A percentile compares a stretch with the other conserved stretches of the same genome.
These are phyloP conservation scores for Squalus acanthias DNA, from an alignment of 2,797 vertebrate species.

Conservation along the genomic window DNA sequence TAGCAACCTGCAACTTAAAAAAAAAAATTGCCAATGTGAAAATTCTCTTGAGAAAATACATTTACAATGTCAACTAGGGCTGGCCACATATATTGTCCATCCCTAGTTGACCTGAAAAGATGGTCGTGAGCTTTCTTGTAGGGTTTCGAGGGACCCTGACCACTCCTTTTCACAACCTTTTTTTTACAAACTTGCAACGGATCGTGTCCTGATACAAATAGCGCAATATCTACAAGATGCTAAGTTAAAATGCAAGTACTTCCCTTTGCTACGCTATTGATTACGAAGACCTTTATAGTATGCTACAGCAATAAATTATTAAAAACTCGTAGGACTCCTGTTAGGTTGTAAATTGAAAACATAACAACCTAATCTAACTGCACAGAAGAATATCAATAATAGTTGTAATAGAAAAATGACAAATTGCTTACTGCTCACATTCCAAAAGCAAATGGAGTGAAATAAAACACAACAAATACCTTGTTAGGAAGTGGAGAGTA, in stretches of 20 bases:
- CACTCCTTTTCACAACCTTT: neutral
- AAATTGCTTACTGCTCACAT: neutral
- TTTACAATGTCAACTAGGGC: neutral
- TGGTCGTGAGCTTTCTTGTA: neutral
- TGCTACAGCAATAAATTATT: neutral
- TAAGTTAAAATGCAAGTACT: neutral
- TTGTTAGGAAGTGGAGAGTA: neutral
- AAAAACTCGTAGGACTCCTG: neutral
- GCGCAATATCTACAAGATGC: neutral
- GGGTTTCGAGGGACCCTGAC: neutral
- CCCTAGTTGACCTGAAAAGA: neutral
- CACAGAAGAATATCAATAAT: constrained; percentile 14
- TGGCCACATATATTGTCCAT: neutral
- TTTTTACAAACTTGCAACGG: neutral
- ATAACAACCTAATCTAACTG: constrained; percentile 28
- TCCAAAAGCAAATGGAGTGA: neutral
- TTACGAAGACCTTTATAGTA: neutral
- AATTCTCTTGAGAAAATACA: neutral
- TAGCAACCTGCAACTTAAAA: neutral
- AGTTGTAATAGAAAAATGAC: neutral
- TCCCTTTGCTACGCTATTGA: neutral
- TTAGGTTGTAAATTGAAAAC: constrained; percentile 22
- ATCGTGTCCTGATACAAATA: neutral
- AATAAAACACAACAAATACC: neutral
- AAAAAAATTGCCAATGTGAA: neutral